These are phyloP conservation scores for Dusona sp. DNA, from an alignment of 2,888 invertebrate genomes.

Conservation along the genomic window DNA sequence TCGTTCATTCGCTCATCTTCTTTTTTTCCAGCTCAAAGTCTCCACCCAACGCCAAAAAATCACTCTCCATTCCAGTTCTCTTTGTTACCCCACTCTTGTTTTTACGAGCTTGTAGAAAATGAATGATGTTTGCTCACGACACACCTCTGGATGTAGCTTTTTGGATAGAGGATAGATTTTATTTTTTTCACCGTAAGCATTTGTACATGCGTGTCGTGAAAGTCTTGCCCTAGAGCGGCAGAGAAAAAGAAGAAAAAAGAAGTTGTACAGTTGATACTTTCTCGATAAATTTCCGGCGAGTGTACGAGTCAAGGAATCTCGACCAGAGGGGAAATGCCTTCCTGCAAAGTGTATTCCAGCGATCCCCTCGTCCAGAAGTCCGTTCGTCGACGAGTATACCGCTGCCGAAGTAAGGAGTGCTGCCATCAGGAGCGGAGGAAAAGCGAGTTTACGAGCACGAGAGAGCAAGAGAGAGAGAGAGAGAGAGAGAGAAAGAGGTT, in stretches of 20 bases:
- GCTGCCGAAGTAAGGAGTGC: slow-evolving; percentile 63
- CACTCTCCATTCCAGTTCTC: not conserved
- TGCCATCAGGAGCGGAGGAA: not conserved
- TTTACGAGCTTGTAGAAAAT: not conserved
- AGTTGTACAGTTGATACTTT: slow-evolving; percentile 35
- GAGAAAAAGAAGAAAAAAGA: not conserved
- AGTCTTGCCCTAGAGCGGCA: not conserved
- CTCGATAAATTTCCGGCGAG: slow-evolving; percentile 54
- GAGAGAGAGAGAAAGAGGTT: slow-evolving; percentile 14
- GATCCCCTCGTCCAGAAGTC: slow-evolving; percentile 65
- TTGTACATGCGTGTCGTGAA: not conserved
- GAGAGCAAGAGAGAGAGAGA: slow-evolving; percentile 46
- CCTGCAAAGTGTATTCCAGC: not conserved
- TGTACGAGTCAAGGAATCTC: slow-evolving; percentile 47
- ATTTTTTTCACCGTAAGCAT: not conserved
- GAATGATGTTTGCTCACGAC: not conserved
- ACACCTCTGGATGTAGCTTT: not conserved
- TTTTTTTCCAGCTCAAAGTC: not conserved
- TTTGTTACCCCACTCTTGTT: not conserved
- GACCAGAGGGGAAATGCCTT: slow-evolving; percentile 8
- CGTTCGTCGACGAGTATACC: slow-evolving; percentile 14
- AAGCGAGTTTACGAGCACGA: slow-evolving; percentile 56
- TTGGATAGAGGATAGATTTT: not conserved
- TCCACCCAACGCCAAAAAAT: not conserved
- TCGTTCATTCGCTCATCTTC: slow-evolving; percentile 18